A percentile compares a stretch with the other conserved stretches of the same genome.
phyloP scores from a whole-genome alignment of 2,888 invertebrate genomes.

The Cepaea hortensis region DNA sequence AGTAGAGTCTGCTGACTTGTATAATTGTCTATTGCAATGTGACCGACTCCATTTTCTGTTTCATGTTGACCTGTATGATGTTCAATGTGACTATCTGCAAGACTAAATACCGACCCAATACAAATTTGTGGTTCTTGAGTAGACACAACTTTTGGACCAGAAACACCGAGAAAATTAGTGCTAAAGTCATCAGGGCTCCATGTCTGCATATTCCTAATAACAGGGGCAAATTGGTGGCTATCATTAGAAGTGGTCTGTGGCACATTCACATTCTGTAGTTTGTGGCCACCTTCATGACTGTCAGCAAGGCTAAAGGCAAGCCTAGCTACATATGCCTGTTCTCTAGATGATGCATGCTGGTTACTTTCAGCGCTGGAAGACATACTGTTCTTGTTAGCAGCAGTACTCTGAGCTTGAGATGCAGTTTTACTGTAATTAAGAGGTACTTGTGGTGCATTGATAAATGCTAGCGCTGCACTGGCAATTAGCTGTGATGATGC shows the following conservation, averaged over 20 bases:
- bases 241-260: neutral
- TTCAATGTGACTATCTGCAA: neutral
- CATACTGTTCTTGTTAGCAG: too few relatives aligned
- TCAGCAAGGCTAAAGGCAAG: neutral
- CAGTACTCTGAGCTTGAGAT: neutral
- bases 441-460: too few relatives aligned
- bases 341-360: neutral
- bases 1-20: neutral
- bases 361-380: neutral
- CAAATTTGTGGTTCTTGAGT: neutral
- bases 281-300: neutral
- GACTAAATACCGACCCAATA: constrained; percentile 20
- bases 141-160: neutral
- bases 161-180: neutral
- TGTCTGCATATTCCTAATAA: neutral
- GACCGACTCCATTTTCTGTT: neutral
- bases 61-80: neutral
- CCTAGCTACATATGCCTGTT: neutral
- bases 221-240: neutral
- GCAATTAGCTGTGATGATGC: too few relatives aligned
- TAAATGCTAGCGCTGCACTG: too few relatives aligned
- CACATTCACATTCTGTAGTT: neutral
- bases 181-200: neutral
- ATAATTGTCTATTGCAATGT: neutral
- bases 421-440: neutral